Conservation (phyloP, 2,113 vertebrate species). For the Ploceus nigricollis region DNA sequence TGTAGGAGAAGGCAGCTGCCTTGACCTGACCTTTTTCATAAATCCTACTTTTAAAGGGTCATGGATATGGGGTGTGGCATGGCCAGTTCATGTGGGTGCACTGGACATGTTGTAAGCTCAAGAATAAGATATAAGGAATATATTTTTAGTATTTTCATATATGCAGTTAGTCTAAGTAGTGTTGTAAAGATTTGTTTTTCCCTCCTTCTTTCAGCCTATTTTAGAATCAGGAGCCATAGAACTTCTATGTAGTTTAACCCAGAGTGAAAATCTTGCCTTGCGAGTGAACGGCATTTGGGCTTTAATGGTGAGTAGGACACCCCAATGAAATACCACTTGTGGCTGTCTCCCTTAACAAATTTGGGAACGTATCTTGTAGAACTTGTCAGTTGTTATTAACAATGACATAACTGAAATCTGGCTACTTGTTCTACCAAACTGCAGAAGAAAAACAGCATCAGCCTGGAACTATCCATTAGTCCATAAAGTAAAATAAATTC, state of each 20-base stretch:
- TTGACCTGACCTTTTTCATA: not conserved
- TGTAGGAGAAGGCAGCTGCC: not conserved
- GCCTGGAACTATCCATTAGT: not conserved
- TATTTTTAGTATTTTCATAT: not conserved
- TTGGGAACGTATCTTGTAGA: not conserved
- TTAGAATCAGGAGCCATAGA: constrained; percentile 97
- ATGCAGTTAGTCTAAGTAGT: not conserved
- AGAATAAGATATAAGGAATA: not conserved
- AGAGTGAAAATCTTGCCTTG: constrained; percentile 95
- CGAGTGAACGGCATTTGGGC: constrained; percentile 99
- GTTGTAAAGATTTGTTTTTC: not conserved
- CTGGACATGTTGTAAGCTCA: not conserved
- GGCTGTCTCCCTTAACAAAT: not conserved
- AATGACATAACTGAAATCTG: not conserved
- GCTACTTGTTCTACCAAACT: not conserved
- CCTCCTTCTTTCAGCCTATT: constrained; percentile 83
- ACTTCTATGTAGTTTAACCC: constrained; percentile 95
- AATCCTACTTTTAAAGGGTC: not conserved
- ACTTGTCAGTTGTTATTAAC: not conserved
- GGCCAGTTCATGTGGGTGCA: not conserved
- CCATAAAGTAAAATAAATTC: not conserved
- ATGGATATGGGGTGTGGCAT: not conserved
- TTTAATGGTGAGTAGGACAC: constrained; percentile 86
- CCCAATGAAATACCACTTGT: not conserved
- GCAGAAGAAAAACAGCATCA: not conserved